These are phyloP conservation scores for Melanotaenia maccullochi DNA, from an alignment of 2,797 vertebrate genomes.

Conservation along the genomic window DNA sequence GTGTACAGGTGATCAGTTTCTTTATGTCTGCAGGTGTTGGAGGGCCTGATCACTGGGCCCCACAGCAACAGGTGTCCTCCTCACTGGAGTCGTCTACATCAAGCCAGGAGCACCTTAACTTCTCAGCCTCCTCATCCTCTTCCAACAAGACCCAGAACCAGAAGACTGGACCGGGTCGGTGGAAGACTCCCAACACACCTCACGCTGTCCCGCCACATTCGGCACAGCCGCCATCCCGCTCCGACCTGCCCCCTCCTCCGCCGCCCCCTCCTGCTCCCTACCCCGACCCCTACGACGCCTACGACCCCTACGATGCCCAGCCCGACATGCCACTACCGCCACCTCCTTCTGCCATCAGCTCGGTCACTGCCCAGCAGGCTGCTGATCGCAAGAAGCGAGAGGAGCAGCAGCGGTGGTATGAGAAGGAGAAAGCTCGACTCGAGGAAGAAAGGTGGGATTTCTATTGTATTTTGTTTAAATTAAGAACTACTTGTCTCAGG, in stretches of 20 bases:
- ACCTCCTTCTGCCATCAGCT: constrained; percentile 80
- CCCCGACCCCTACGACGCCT: constrained; percentile 66
- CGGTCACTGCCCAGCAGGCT: constrained; percentile 82
- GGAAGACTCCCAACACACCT: constrained; percentile 90
- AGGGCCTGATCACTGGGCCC: constrained; percentile 78
- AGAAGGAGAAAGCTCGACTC: constrained; percentile 97
- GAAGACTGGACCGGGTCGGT: constrained; percentile 94
- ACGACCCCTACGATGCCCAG: constrained; percentile 79
- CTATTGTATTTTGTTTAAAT: neutral
- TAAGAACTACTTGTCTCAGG: too few relatives aligned
- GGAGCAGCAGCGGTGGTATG: constrained; percentile 98
- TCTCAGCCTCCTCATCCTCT: constrained; percentile 84
- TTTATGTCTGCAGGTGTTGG: constrained; percentile 26
- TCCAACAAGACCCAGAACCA: constrained; percentile 89
- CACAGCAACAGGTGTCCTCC: constrained; percentile 85
- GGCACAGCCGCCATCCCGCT: constrained; percentile 68
- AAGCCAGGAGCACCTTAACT: constrained; percentile 96
- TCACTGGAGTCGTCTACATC: constrained; percentile 94
- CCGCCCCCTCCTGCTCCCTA: constrained; percentile 74
- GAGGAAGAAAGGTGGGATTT: constrained; percentile 88
- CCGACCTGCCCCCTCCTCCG: constrained; percentile 75
- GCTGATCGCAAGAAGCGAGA: constrained; percentile 94
- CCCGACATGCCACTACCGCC: constrained; percentile 84
- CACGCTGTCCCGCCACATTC: constrained; percentile 64
- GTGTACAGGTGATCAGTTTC: neutral